These are phyloP conservation scores for Mimas tiliae DNA, from an alignment of 2,888 invertebrate genomes.

Conservation along the genomic window DNA sequence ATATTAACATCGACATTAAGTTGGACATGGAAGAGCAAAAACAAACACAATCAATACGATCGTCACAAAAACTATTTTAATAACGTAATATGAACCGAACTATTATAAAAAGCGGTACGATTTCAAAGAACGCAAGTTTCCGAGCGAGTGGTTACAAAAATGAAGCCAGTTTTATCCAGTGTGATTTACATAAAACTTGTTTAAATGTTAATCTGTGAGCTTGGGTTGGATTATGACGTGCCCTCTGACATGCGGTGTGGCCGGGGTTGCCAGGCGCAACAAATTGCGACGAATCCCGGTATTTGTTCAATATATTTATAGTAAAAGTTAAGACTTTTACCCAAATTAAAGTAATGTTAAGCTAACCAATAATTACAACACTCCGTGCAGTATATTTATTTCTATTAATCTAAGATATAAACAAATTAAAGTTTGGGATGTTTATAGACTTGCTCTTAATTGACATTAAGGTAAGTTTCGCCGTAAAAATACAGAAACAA, in stretches of 20 bases:
- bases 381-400: too few species aligned
- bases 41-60: neutral
- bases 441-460: too few species aligned
- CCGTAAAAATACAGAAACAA: too few species aligned
- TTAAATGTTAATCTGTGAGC: slow-evolving; percentile 80
- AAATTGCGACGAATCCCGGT: neutral
- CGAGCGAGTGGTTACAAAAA: slow-evolving; percentile 62
- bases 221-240: slow-evolving; percentile 70
- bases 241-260: slow-evolving; percentile 60
- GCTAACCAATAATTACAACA: too few species aligned
- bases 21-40: neutral
- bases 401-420: too few species aligned
- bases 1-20: neutral
- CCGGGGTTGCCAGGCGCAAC: slow-evolving; percentile 26
- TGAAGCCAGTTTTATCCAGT: slow-evolving; percentile 60
- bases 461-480: too few species aligned
- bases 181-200: slow-evolving; percentile 82
- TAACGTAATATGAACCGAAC: slow-evolving; percentile 39
- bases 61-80: slow-evolving; percentile 32
- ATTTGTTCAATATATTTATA: slow-evolving; percentile 1
- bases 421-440: too few species aligned
- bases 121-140: slow-evolving; percentile 50
- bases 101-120: slow-evolving; percentile 45
- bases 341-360: neutral
- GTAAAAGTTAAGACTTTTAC: neutral